Evolutionary conservation across 2,113 vertebrate genomes (phyloP).

Genomic region (Hippocampus mohnikei): DNA sequence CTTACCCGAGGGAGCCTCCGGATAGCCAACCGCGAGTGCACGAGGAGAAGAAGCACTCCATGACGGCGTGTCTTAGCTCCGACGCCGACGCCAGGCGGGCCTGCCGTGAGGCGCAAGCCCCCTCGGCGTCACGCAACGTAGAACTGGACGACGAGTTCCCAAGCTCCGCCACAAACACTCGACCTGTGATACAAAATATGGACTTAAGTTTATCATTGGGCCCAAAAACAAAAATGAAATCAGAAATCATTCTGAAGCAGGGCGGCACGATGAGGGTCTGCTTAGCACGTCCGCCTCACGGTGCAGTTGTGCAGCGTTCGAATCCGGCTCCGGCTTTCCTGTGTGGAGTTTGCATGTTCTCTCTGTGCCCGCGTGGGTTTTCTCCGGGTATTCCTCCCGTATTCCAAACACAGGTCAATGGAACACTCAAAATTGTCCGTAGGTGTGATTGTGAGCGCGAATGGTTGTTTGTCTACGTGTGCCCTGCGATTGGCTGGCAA

Average conservation of each 20-base stretch:
- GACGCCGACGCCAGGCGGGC: conserved; percentile 80
- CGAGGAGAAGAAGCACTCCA: conserved; percentile 78
- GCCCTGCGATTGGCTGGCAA: too few species aligned
- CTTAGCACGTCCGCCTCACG: too few species aligned
- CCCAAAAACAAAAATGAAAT: neutral
- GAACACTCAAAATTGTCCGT: too few species aligned
- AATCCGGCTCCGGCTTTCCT: too few species aligned
- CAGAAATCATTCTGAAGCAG: neutral
- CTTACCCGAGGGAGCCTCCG: conserved; percentile 83
- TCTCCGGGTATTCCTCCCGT: too few species aligned
- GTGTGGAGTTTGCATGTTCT: too few species aligned
- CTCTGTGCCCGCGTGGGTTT: too few species aligned
- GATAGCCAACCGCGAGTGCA: conserved; percentile 87
- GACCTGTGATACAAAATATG: conserved; percentile 69
- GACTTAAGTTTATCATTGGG: neutral
- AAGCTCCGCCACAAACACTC: conserved; percentile 80
- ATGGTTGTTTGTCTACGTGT: too few species aligned
- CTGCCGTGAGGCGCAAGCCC: conserved; percentile 72
- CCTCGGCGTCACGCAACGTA: conserved; percentile 71
- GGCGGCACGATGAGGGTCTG: too few species aligned
- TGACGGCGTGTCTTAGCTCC: conserved; percentile 80
- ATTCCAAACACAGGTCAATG: too few species aligned
- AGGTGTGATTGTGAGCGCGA: too few species aligned
- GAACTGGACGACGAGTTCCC: conserved; percentile 75
- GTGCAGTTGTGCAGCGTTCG: too few species aligned